These are phyloP conservation scores for Drosophila affinis DNA, from an alignment of 2,888 invertebrate species.

Conservation along the genomic window DNA sequence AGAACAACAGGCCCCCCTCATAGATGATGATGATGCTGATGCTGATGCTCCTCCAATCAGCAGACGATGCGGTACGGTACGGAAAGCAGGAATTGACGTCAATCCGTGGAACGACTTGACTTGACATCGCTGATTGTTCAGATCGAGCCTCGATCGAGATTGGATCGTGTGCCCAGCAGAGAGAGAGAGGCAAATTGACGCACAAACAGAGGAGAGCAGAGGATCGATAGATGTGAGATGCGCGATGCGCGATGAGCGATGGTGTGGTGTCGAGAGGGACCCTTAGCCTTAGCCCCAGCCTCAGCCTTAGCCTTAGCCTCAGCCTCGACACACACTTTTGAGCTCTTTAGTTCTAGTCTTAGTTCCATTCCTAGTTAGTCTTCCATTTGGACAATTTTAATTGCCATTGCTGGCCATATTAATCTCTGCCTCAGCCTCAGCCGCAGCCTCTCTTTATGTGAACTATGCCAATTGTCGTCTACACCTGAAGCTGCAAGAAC, in stretches of 20 bases:
- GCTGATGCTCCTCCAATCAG: constrained; percentile 26
- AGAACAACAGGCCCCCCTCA: constrained; percentile 42
- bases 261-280: background rate
- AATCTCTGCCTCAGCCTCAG: constrained; percentile 13
- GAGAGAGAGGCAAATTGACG: constrained; percentile 65
- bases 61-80: background rate
- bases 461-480: constrained; percentile 79
- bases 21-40: constrained; percentile 19
- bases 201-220: constrained; percentile 48
- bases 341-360: constrained; percentile 3
- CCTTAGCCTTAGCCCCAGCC: constrained; percentile 37
- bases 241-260: background rate
- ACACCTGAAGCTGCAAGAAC: constrained; percentile 70
- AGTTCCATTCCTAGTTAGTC: constrained; percentile 27
- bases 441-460: constrained; percentile 57
- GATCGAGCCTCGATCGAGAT: constrained; percentile 60
- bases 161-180: constrained; percentile 59
- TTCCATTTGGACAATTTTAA: constrained; percentile 62
- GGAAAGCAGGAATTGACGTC: constrained; percentile 66
- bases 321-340: constrained; percentile 22
- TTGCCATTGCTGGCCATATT: constrained; percentile 68
- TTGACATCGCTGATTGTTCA: constrained; percentile 67
- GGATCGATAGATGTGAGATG: constrained; percentile 17
- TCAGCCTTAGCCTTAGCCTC: constrained; percentile 24
- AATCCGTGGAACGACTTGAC: constrained; percentile 47